Evolutionary conservation across 2,888 invertebrate genomes (phyloP).

Genomic region (Dicranocentrus wangi): DNA sequence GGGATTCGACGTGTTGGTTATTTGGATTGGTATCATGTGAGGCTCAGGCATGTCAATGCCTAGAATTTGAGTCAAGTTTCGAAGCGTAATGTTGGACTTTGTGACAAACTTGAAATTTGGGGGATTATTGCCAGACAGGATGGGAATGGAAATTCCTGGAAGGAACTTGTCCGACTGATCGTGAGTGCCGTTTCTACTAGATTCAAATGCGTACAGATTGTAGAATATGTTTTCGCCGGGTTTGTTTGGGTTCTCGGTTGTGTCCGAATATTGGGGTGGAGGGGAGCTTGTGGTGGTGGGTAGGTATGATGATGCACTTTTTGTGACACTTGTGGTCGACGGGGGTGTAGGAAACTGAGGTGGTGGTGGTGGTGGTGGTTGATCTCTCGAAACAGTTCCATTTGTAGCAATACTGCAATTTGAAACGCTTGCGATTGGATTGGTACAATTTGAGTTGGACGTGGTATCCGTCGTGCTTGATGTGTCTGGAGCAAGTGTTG

Average conservation of each 20-base stretch:
- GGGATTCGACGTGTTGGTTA: neutral
- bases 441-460: too few relatives aligned
- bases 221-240: neutral
- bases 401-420: neutral
- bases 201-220: constrained; percentile 17
- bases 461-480: constrained; percentile 5
- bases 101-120: constrained; percentile 6
- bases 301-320: too few relatives aligned
- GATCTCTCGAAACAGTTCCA: neutral
- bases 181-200: neutral
- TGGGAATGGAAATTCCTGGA: constrained; percentile 35
- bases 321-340: too few relatives aligned
- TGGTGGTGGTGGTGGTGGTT: too few relatives aligned
- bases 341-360: too few relatives aligned
- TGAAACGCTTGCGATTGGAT: too few relatives aligned
- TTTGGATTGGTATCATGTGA: too few relatives aligned
- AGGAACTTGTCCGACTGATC: neutral
- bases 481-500: neutral
- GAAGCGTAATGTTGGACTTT: constrained; percentile 29
- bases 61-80: too few relatives aligned
- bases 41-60: too few relatives aligned
- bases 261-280: too few relatives aligned
- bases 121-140: constrained; percentile 2
- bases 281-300: too few relatives aligned
- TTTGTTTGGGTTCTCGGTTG: neutral